These are phyloP conservation scores for Cirrhinus mrigala DNA, from an alignment of 2,797 vertebrate genomes.

Conservation along the genomic window DNA sequence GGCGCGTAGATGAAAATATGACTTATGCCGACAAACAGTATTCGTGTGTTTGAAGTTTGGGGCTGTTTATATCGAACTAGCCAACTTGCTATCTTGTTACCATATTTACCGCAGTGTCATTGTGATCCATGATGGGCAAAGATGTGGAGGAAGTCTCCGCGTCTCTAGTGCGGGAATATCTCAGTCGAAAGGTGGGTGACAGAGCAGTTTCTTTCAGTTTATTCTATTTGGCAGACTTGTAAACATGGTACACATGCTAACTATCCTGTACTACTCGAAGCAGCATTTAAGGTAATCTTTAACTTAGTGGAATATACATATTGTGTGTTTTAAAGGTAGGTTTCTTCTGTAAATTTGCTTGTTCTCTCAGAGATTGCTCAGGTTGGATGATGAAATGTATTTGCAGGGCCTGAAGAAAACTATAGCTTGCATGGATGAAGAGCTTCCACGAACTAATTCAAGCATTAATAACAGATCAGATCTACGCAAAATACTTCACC, in stretches of 20 bases:
- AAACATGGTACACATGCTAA: slow-evolving; percentile 9
- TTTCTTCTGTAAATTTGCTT: not conserved
- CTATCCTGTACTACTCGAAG: not conserved
- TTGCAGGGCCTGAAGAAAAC: slow-evolving; percentile 90
- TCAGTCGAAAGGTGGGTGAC: slow-evolving; percentile 88
- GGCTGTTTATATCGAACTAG: slow-evolving; percentile 10
- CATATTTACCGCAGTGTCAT: not conserved
- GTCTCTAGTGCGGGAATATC: slow-evolving; percentile 91
- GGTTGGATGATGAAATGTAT: not conserved
- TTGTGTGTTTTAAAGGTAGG: not conserved
- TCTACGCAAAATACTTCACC: slow-evolving; percentile 83
- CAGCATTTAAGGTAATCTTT: not conserved
- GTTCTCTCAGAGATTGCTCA: not conserved
- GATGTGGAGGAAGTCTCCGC: slow-evolving; percentile 88
- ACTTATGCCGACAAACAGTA: not conserved
- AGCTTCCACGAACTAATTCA: slow-evolving; percentile 85
- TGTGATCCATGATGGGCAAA: slow-evolving; percentile 64
- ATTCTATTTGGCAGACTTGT: not conserved
- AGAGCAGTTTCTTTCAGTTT: not conserved
- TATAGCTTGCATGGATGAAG: slow-evolving; percentile 87
- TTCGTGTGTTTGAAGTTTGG: not conserved
- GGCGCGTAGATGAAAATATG: not conserved
- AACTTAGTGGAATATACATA: not conserved
- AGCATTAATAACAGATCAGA: slow-evolving; percentile 91
- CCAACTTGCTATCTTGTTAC: not conserved